Percentiles rank a stretch among this genome's conserved stretches.
Conservation (phyloP, 2,797 vertebrate genomes). For the Acrossocheilus wenchowensis region DNA sequence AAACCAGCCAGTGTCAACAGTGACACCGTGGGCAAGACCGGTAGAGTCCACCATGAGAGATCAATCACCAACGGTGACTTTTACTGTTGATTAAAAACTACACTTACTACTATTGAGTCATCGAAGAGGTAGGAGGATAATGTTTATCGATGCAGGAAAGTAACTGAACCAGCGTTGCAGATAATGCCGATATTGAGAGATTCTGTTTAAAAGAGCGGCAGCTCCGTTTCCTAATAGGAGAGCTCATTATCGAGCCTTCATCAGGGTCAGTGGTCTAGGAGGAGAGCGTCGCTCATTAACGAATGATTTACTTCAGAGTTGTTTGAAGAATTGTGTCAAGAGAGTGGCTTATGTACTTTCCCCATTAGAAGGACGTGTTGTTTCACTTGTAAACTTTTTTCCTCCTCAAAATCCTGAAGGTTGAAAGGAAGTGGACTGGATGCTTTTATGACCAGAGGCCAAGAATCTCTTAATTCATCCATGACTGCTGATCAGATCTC, state of each 20-base stretch:
- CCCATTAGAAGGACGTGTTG: constrained; percentile 5
- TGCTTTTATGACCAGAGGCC: constrained; percentile 2
- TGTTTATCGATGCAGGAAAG: constrained; percentile 37
- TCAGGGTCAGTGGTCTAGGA: constrained; percentile 39
- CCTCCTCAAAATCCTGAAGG: neutral
- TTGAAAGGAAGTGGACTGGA: constrained; percentile 6
- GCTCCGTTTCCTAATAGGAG: constrained; percentile 27
- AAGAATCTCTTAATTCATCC: constrained; percentile 11
- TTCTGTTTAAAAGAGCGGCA: constrained; percentile 4
- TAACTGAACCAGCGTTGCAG: constrained; percentile 33
- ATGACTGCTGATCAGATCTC: constrained; percentile 13
- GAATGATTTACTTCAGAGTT: constrained; percentile 33
- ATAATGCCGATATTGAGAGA: constrained; percentile 43
- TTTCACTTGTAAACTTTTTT: neutral
- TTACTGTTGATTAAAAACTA: constrained; percentile 30
- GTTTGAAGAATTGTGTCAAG: constrained; percentile 32
- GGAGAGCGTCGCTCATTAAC: constrained; percentile 45
- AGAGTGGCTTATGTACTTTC: constrained; percentile 36
- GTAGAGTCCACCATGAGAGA: neutral
- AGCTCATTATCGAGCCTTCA: constrained; percentile 40
- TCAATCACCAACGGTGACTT: neutral
- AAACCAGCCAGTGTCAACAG: neutral
- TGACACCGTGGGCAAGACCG: neutral
- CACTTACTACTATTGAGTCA: constrained; percentile 14
- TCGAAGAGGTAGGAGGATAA: constrained; percentile 14